Evolutionary conservation across 1,140 invertebrate species (phyloP).

Genomic region (Harpegnathos saltator): DNA sequence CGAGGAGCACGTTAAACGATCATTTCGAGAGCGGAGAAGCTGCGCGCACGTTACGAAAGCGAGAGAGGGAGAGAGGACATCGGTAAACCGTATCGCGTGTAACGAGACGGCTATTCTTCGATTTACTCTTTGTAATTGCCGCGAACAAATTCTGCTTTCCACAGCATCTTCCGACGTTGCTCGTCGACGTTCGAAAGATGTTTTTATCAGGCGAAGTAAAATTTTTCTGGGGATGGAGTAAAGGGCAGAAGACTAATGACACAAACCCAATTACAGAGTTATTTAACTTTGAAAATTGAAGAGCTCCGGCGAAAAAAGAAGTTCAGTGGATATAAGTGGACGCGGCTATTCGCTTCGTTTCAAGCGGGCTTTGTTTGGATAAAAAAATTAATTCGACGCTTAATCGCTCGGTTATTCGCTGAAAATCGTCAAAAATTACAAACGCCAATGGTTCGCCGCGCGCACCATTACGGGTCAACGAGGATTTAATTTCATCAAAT

Average conservation of each 20-base stretch:
- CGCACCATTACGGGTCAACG: no score
- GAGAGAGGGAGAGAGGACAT: slow-evolving; percentile 6
- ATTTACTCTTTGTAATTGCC: background rate
- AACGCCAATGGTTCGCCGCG: background rate
- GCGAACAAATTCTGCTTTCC: background rate
- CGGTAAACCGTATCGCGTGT: slow-evolving; percentile 3
- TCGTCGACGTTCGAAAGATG: background rate
- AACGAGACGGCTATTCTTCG: slow-evolving; percentile 8
- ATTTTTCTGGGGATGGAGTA: background rate
- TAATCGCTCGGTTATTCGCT: background rate
- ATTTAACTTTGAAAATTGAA: background rate
- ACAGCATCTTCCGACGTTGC: background rate
- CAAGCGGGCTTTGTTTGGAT: background rate
- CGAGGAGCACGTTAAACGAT: slow-evolving; percentile 1
- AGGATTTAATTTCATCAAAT: background rate
- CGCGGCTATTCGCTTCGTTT: no score
- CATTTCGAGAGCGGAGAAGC: no score
- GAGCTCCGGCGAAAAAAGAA: background rate
- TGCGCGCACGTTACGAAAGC: no score
- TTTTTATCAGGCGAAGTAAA: background rate
- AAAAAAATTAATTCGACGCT: background rate
- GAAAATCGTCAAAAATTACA: background rate
- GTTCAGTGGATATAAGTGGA: no score
- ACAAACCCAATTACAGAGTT: background rate
- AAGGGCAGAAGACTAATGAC: background rate